Base-by-base conservation (phyloP, 1,140 invertebrate species). In the Pseudomyrmex dendroicus region DNA sequence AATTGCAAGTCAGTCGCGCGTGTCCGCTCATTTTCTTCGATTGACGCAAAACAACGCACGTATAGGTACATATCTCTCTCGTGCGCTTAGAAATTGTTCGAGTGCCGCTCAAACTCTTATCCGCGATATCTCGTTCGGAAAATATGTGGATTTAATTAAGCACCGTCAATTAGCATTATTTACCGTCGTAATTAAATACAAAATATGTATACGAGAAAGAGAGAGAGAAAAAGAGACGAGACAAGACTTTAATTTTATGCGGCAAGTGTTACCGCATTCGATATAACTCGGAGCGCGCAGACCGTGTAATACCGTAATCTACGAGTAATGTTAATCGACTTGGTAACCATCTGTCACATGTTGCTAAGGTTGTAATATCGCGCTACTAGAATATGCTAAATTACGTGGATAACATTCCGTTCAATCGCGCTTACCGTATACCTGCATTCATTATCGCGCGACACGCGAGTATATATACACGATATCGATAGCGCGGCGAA, bases 1-100 rank as follows among this genome's bases (percentile, higher is more conserved):
- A 82, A 52, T 17, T 35, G 57, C 66, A 82, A 82, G 68, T 61
- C 77, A 46, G n/a, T 50, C 22, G 20, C 77, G 25, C 20, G 56
- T 80, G 62, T 56, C 48, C 10, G 50, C 10, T 68, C 56, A 57
- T 68, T 78, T 25, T 68, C 52, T n/a, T 68, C 15, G 25, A 68
- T 17, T 22, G 52, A 22, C 20, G n/a, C 22, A n/a, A 77, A 78
- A 8, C 13, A 78, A 78, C 17, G 54, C 35, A 5, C 35, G 35
- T 35, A 25, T 25, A 7, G 0, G 7, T 35, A 35, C 5, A 35
- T 35, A 35, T 35, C 4, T 35, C 4, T 15, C n/a, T 13, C n/a
- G 52, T 5, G 35, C 12, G n/a, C 3, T 57, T 22, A n/a, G 50
- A 78, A 68, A 57, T 68, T 52, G 4, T 25, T n/a, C 15, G 15